Base-by-base conservation (phyloP, 92 coral and sea anemone genomes). In the Porites lobata region DNA sequence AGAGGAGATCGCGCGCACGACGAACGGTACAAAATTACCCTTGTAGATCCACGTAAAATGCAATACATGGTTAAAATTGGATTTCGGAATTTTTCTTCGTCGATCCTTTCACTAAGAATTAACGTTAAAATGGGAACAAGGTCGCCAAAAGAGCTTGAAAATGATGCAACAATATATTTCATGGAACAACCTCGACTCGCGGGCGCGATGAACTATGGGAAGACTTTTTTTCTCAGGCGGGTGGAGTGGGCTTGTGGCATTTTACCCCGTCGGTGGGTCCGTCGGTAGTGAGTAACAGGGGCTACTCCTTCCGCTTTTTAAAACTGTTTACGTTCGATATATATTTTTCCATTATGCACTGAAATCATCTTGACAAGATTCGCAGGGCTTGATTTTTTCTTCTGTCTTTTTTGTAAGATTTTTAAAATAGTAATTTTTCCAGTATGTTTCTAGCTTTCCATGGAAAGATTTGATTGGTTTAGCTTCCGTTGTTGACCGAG, bases 21-120 rank as follows among this genome's bases (percentile, higher is more conserved):
- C 21, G 75, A 81, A 57, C 12, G 57, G 69, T 38, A 69, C 69
- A 51, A 71, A 29, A 81, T 13, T 62, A 56, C 8, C 57, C 66
- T 17, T 52, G 66, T 68, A 12, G 86, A 68, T 70, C 78, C 58
- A 52, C 86, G 86, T 0, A 82, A 70, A 18, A 70, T n/a, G 18
- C 69, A n/a, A 56, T 70, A 43, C 86, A 82, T 82, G 19, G 19
- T 26, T 7, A 6, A 26, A 32, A 57, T 1, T 6, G 24, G 65
- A 6, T 22, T 12, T 54, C 47, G 0, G 4, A 38, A 38, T 64
- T 13, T 53, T n/a, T 9, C 15, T 72, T 69, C 53, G 11, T 3
- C 17, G 43, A 20, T 14, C 20, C 17, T 15, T 66, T 10, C 8
- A 12, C 24, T 8, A 21, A 19, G 59, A 47, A 21, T 64, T 19